These are phyloP conservation scores for Athrips mouffetella DNA, from an alignment of 2,888 invertebrate genomes.

Conservation along the genomic window DNA sequence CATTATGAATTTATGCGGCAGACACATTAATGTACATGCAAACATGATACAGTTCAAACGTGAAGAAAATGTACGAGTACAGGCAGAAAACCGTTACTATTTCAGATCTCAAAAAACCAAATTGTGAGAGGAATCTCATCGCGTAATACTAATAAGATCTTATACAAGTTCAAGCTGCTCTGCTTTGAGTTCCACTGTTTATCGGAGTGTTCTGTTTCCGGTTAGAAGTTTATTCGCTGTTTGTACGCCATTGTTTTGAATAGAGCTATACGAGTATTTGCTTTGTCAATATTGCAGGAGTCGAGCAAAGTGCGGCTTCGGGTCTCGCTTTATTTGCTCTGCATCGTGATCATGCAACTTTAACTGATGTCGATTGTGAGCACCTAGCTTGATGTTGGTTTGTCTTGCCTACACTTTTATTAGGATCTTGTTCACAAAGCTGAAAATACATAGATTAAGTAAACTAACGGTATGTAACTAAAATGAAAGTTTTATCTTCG, in stretches of 20 bases:
- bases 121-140: too few relatives aligned
- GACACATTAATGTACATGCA: too few relatives aligned
- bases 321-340: conserved; percentile 56
- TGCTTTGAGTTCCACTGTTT: neutral
- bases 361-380: conserved; percentile 60
- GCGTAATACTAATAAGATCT: too few relatives aligned
- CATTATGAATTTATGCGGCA: too few relatives aligned
- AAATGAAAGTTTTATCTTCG: too few relatives aligned
- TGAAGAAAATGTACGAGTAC: too few relatives aligned
- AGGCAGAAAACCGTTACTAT: too few relatives aligned
- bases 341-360: conserved; percentile 68
- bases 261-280: conserved; percentile 37
- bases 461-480: too few relatives aligned
- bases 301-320: conserved; percentile 44
- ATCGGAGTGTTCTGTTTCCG: conserved; percentile 23
- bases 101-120: too few relatives aligned
- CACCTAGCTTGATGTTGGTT: conserved; percentile 60
- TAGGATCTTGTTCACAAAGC: conserved; percentile 22
- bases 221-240: conserved; percentile 29
- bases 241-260: conserved; percentile 35
- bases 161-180: too few relatives aligned
- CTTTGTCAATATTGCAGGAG: conserved; percentile 52
- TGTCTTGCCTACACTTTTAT: conserved; percentile 38
- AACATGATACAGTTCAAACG: too few relatives aligned
- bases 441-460: conserved; percentile 16